phyloP scores from a whole-genome alignment of 2,113 vertebrate species.

The Phylloscopus trochilus region DNA sequence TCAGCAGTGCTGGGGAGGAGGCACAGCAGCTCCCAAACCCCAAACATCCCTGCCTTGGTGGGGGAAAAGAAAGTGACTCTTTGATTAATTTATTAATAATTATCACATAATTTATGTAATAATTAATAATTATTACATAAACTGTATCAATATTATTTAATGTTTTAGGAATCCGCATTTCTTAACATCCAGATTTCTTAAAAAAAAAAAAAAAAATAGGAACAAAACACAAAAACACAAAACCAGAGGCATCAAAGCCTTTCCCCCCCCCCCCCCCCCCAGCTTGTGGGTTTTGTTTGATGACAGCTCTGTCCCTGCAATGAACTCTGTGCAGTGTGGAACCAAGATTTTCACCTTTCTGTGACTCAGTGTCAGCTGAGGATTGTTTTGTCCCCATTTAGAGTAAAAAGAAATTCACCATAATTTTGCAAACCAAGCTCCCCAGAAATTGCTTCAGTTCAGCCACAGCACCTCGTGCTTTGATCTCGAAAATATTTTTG shows the following conservation, averaged over 20 bases:
- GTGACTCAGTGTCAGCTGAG: not conserved
- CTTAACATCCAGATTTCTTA: no score
- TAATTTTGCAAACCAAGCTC: not conserved
- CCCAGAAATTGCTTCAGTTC: no score
- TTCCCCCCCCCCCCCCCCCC: accelerated
- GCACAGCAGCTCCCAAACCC: not conserved
- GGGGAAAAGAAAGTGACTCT: not conserved
- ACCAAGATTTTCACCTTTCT: not conserved
- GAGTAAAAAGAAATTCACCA: not conserved
- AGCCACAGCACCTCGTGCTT: no score
- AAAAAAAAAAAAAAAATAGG: no score
- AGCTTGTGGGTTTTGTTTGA: not conserved
- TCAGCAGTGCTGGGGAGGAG: not conserved
- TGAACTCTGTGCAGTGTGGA: not conserved
- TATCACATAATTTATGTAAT: not conserved
- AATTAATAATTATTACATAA: not conserved
- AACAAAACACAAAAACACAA: not conserved
- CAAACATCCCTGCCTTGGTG: accelerated
- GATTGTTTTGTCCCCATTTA: not conserved
- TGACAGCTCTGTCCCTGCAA: not conserved
- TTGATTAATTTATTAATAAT: not conserved
- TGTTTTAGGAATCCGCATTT: not conserved
- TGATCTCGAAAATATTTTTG: no score
- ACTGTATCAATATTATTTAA: not conserved
- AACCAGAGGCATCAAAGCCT: not conserved